These are phyloP conservation scores for Paramormyrops kingsleyae DNA, from an alignment of 2,113 vertebrate species.

Conservation along the genomic window DNA sequence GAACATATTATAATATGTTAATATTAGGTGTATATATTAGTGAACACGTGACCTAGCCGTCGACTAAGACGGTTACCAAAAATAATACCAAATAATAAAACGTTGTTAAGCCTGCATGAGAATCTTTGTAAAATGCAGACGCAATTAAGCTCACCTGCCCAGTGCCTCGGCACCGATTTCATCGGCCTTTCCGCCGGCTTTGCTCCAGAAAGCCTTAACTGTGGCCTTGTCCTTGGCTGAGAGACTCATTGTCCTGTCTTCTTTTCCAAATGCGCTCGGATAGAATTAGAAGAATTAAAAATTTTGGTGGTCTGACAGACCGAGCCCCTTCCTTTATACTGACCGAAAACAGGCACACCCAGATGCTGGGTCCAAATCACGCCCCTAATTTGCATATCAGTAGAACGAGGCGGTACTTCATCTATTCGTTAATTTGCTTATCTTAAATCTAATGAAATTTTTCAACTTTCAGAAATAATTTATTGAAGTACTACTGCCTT, in stretches of 20 bases:
- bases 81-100: not conserved
- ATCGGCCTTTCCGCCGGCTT: not conserved
- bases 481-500: not conserved
- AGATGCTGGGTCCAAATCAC: not conserved
- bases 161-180: constrained; percentile 20
- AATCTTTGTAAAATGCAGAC: not conserved
- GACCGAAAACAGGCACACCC: not conserved
- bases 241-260: constrained; percentile 34
- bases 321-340: not conserved
- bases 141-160: constrained; percentile 13
- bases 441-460: not conserved
- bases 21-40: not conserved
- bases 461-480: not conserved
- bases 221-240: constrained; percentile 21
- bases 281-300: not conserved
- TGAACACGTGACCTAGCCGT: not conserved
- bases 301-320: not conserved
- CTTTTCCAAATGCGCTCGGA: not conserved
- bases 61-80: not conserved
- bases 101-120: not conserved
- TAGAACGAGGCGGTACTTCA: not conserved
- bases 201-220: constrained; percentile 25
- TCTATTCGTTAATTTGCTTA: not conserved
- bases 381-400: not conserved
- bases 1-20: not conserved